Evolutionary conservation across 2,797 vertebrate genomes (phyloP), one percentile per base, ranked within the genome.

Genomic region (Protosalanx chinensis): DNA sequence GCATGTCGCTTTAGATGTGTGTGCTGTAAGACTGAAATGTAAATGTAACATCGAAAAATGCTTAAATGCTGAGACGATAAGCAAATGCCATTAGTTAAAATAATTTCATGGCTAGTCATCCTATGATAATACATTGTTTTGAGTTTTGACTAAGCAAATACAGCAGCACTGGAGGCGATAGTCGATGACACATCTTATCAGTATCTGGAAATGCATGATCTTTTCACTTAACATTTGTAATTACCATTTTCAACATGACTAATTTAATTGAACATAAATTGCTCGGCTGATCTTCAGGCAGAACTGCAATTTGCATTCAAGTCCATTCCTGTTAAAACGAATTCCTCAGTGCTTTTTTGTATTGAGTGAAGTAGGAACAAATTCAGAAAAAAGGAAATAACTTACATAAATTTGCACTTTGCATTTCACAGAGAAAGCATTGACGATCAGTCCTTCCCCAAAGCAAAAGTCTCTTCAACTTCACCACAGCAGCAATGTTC

Each of bases 241-340:
- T 90, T 89, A 88, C 86, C 77, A 71, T 81, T 66, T 86, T 85
- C 80, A 82, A 87, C 86, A 85, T 81, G 81, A 88, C 84, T 90
- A 86, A 88, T 89, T 86, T 86, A 86, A 87, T 85, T 79, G 78
- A 84, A 86, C 82, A 87, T 82, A 84, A 87, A 88, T 89, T 84
- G 85, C 79, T 8, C 16, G 37, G 18, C 67, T 20, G 62, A 4
- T 86, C 88, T 85, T 83, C 76, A 6, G 90, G 88, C 85, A 51
- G 75, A 46, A 67, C 20, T 78, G 69, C 79, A 64, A 67, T 72
- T 75, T 57, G 30, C 51, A 56, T 75, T 81, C 68, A 27, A 58
- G 73, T 68, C 64, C 60, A 74, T 79, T 71, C 59, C 57, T 2
- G 65, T 51, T 76, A 58, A 1, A 10, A 74, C 67, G 29, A 4